Percentiles rank a stretch among this genome's conserved stretches.
These are phyloP conservation scores for Botia almorhae DNA, from an alignment of 2,797 vertebrate genomes.

Conservation along the genomic window DNA sequence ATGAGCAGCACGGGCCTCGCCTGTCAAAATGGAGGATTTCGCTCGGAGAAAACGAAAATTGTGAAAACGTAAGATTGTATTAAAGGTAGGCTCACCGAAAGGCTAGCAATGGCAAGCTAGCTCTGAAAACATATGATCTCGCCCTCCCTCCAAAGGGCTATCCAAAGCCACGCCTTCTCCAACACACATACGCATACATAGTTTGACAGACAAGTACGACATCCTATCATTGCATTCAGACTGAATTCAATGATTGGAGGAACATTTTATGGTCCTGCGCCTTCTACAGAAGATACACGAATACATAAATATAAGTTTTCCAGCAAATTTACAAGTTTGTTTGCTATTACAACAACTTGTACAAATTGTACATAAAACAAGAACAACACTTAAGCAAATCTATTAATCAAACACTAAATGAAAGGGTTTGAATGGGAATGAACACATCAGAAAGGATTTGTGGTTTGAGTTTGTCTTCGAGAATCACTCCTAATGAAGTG, in stretches of 20 bases:
- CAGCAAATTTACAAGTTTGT: slow-evolving; percentile 15
- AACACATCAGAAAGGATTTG: slow-evolving; percentile 6
- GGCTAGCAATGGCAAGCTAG: no score
- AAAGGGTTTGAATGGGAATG: neutral
- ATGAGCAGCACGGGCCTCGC: slow-evolving; percentile 25
- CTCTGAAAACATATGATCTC: no score
- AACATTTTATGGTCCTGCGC: no score
- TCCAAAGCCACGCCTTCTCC: no score
- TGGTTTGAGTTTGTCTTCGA: neutral
- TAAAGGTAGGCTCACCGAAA: no score
- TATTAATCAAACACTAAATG: slow-evolving; percentile 11
- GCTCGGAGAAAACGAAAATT: slow-evolving; percentile 38
- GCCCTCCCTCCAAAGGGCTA: no score
- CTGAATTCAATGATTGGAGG: no score
- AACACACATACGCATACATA: no score
- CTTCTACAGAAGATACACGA: no score
- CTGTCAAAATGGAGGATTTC: slow-evolving; percentile 37
- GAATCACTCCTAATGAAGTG: neutral
- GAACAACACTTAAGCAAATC: neutral
- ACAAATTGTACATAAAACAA: slow-evolving; percentile 6
- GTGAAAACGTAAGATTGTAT: slow-evolving; percentile 33
- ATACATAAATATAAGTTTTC: no score
- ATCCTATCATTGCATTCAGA: no score
- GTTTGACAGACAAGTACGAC: no score
- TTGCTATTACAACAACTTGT: slow-evolving; percentile 26